A percentile compares a stretch with the other conserved stretches of the same genome.
phyloP scores from a whole-genome alignment of 2,113 vertebrate genomes.

The Parotia lawesii region DNA sequence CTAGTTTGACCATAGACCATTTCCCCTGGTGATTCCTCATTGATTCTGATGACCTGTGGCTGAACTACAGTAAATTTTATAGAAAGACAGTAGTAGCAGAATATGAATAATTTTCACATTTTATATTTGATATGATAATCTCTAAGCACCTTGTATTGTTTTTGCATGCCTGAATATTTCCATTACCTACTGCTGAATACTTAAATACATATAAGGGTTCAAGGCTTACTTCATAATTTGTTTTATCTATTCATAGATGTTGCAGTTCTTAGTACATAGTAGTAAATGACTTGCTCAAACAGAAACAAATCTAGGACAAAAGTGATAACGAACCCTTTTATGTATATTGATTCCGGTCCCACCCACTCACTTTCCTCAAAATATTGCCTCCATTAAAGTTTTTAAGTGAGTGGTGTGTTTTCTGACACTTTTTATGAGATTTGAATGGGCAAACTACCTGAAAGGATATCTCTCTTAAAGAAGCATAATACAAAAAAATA shows the following conservation, averaged over 20 bases:
- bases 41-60: constrained; percentile 18
- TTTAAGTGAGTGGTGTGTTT: neutral
- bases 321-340: neutral
- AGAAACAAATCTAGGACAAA: neutral
- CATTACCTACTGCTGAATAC: neutral
- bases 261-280: neutral
- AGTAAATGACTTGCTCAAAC: neutral
- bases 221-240: neutral
- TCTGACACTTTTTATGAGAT: neutral
- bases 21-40: constrained; percentile 23
- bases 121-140: neutral
- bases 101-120: neutral
- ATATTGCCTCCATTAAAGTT: neutral
- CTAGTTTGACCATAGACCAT: constrained; percentile 13
- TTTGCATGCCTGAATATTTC: neutral
- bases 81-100: neutral
- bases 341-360: neutral
- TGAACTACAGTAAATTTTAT: constrained; percentile 25
- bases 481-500: neutral
- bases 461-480: neutral
- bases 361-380: neutral
- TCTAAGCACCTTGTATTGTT: neutral
- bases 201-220: neutral
- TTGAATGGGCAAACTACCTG: neutral
- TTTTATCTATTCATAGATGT: neutral